A percentile compares a stretch with the other conserved stretches of the same genome.
phyloP scores from a whole-genome alignment of 2,888 invertebrate species.

The Tenthredo scrophulariae region DNA sequence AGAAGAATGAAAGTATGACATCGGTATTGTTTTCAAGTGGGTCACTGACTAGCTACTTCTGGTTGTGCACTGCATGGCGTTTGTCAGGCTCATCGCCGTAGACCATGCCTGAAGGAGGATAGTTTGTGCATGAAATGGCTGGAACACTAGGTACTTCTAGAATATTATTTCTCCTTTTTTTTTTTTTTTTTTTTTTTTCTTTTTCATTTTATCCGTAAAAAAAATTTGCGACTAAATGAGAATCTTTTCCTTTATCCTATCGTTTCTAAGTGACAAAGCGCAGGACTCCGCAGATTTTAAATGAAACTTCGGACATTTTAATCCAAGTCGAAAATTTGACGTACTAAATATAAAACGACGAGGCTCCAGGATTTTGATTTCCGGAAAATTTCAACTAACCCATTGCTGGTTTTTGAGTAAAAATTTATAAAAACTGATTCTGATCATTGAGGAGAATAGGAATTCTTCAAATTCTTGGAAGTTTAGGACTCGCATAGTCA shows the following conservation, averaged over 20 bases:
- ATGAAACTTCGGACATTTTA: background rate
- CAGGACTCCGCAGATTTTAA: background rate
- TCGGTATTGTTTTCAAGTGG: slow-evolving; percentile 50
- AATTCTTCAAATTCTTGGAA: background rate
- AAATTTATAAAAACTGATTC: background rate
- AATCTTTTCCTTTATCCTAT: background rate
- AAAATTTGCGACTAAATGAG: background rate
- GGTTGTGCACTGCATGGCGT: background rate
- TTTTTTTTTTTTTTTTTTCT: background rate
- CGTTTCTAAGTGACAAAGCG: background rate
- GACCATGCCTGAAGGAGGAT: background rate
- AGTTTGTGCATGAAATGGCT: background rate
- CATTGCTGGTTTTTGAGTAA: background rate
- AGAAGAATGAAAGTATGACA: slow-evolving; percentile 52
- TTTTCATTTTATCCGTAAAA: background rate
- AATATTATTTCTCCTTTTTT: background rate
- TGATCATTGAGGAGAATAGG: background rate
- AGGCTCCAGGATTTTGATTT: background rate
- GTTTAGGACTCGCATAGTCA: background rate
- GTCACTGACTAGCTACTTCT: slow-evolving; percentile 36
- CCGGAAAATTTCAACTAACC: background rate
- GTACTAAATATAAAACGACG: background rate
- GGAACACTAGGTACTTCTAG: background rate
- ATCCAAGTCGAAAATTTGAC: background rate
- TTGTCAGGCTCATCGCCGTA: background rate